Evolutionary conservation across 2,797 vertebrate species (phyloP).

Genomic region (Sebastolobus altivelis): DNA sequence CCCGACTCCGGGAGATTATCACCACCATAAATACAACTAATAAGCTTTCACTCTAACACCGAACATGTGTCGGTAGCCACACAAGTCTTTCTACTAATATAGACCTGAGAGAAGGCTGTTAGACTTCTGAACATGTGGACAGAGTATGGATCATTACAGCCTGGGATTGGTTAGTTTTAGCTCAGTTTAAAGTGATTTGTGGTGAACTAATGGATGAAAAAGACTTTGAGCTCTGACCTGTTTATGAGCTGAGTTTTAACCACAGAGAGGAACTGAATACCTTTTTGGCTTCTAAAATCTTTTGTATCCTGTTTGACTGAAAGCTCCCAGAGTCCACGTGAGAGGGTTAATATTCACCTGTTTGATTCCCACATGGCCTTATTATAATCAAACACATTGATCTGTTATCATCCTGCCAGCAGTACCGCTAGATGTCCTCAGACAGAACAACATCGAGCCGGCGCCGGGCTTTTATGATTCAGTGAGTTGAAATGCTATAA

Average conservation of each 20-base stretch:
- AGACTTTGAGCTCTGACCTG: background rate
- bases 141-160: constrained; percentile 1
- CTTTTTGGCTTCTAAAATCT: background rate
- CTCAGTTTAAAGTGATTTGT: constrained; percentile 10
- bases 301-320: background rate
- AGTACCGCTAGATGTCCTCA: background rate
- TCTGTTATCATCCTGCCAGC: background rate
- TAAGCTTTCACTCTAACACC: constrained; percentile 54
- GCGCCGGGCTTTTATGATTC: background rate
- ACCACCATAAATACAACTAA: constrained; percentile 64
- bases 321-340: background rate
- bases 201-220: background rate
- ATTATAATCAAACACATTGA: background rate
- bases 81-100: constrained; percentile 18
- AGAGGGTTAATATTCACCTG: background rate
- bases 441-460: background rate
- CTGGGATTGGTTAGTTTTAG: constrained; percentile 5
- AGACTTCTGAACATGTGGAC: constrained; percentile 33
- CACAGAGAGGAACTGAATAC: background rate
- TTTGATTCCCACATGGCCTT: background rate
- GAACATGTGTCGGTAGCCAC: constrained; percentile 58
- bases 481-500: background rate
- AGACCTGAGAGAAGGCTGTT: background rate
- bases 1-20: constrained; percentile 47
- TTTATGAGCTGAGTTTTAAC: constrained; percentile 8